phyloP scores from a whole-genome alignment of 2,797 vertebrate species.

The Spheniscus humboldti region DNA sequence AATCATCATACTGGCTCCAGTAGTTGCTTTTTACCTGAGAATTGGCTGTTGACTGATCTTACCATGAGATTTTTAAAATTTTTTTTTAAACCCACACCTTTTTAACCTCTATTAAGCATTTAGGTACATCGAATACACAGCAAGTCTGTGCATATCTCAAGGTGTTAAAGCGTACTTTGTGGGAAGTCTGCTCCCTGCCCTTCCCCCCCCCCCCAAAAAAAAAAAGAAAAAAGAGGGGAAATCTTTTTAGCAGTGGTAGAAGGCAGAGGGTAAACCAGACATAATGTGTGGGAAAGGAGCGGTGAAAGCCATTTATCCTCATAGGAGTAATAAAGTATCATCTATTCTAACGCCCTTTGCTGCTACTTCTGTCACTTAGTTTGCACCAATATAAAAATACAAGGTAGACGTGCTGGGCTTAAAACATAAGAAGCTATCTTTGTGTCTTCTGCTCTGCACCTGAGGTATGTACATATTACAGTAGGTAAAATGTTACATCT shows the following conservation, averaged over 20 bases:
- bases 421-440: background rate
- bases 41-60: background rate
- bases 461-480: accelerated
- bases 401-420: background rate
- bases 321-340: background rate
- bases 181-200: background rate
- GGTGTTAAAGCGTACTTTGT: background rate
- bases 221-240: background rate
- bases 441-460: background rate
- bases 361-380: background rate
- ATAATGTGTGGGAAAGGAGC: background rate
- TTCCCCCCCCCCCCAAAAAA: accelerated
- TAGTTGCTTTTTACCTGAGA: background rate
- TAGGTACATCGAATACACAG: background rate
- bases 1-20: background rate
- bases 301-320: background rate
- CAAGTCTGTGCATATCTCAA: background rate
- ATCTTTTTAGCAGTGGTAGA: background rate
- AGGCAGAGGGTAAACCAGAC: background rate
- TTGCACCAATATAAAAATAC: background rate
- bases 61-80: background rate
- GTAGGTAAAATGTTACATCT: background rate
- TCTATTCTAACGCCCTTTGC: background rate
- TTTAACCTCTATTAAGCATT: background rate
- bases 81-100: background rate